Conservation (phyloP, 2,888 invertebrate species). For the Entomobrya multifasciata region DNA sequence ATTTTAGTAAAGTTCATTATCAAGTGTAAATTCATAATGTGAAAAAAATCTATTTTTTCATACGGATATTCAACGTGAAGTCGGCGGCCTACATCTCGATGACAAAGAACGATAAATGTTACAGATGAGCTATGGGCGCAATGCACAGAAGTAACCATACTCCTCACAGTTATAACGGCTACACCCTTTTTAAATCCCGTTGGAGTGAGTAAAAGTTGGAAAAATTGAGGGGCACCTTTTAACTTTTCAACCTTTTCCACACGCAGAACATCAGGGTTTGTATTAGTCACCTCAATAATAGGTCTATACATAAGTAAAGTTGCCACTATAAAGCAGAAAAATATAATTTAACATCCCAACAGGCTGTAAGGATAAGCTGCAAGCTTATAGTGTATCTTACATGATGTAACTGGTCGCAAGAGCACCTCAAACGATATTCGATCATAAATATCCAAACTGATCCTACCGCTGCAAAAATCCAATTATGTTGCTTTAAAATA, state of each 20-base stretch:
- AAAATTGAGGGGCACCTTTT: slow-evolving; percentile 6
- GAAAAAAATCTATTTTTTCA: not conserved
- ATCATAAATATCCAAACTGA: slow-evolving; percentile 73
- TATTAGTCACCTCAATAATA: slow-evolving; percentile 64
- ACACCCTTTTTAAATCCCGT: slow-evolving; percentile 61
- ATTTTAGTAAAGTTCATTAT: not conserved
- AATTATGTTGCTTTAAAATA: not conserved
- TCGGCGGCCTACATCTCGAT: slow-evolving; percentile 61
- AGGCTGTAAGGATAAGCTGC: too few species aligned
- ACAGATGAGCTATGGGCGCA: slow-evolving; percentile 55
- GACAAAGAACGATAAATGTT: slow-evolving; percentile 59
- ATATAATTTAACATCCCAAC: too few species aligned
- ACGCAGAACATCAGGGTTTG: slow-evolving; percentile 64
- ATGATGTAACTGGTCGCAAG: slow-evolving; percentile 21
- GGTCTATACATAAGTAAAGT: slow-evolving; percentile 63
- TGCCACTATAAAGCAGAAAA: slow-evolving; percentile 62
- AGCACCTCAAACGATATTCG: slow-evolving; percentile 58
- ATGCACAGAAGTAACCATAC: slow-evolving; percentile 42
- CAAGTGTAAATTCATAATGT: not conserved
- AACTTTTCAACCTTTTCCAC: slow-evolving; percentile 46
- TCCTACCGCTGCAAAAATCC: slow-evolving; percentile 46
- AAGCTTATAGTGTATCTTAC: too few species aligned
- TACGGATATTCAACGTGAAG: slow-evolving; percentile 63
- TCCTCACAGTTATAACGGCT: slow-evolving; percentile 52
- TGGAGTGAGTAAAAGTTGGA: slow-evolving; percentile 50